Evolutionary conservation across 2,888 invertebrate species (phyloP).

Genomic region (Lasioglossum pauxillum): DNA sequence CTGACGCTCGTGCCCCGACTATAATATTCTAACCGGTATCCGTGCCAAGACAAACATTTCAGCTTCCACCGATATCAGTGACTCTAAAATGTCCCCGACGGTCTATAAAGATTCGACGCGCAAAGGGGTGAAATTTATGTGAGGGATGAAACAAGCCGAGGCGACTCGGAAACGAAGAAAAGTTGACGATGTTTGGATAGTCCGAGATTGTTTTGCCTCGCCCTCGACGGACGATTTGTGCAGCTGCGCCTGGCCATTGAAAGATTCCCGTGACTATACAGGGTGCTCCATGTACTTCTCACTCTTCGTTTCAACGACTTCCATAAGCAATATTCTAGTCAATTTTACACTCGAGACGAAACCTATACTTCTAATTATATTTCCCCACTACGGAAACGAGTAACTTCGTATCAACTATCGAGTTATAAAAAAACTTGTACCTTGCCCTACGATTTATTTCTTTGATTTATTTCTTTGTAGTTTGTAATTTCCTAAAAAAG

Average conservation of each 20-base stretch:
- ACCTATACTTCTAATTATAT: background rate
- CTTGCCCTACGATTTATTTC: too few species aligned
- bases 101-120: constrained; percentile 2
- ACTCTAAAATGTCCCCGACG: background rate
- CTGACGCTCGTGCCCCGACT: background rate
- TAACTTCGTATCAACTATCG: background rate
- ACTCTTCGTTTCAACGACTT: background rate
- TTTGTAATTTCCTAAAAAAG: too few species aligned
- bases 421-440: background rate
- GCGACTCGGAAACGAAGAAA: constrained; percentile 6
- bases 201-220: background rate
- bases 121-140: constrained; percentile 9
- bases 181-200: constrained; percentile 24
- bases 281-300: background rate
- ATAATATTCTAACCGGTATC: background rate
- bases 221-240: constrained; percentile 14
- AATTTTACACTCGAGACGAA: too few species aligned
- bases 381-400: background rate
- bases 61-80: background rate
- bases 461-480: too few species aligned
- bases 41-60: constrained; percentile 15
- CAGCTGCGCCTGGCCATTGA: background rate
- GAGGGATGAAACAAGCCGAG: constrained; percentile 14
- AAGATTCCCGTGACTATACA: background rate
- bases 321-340: background rate